Percentiles rank a stretch among this genome's conserved stretches.
Evolutionary conservation across 2,888 invertebrate species (phyloP).

Genomic region (Perizoma flavofasciatum): DNA sequence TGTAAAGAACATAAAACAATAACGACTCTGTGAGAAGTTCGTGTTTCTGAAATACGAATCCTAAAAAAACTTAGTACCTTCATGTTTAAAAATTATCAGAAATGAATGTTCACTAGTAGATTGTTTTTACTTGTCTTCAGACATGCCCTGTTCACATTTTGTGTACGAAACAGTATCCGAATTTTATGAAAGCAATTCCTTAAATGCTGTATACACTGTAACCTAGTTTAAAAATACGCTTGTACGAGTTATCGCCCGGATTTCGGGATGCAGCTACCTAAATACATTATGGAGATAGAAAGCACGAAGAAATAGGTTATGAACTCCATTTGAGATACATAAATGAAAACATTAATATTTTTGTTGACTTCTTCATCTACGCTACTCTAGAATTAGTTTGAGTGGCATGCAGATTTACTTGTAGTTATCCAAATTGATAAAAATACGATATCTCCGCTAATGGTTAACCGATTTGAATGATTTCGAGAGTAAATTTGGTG

Average conservation of each 20-base stretch:
- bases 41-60: too few species aligned
- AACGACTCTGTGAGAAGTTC: too few species aligned
- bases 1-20: too few species aligned
- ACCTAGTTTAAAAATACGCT: slow-evolving; percentile 75
- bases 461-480: too few species aligned
- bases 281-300: slow-evolving; percentile 34
- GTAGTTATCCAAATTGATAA: too few species aligned
- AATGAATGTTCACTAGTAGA: too few species aligned
- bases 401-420: too few species aligned
- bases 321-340: slow-evolving; percentile 17
- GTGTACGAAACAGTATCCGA: slow-evolving; percentile 19
- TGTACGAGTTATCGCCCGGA: slow-evolving; percentile 60
- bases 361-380: slow-evolving; percentile 1
- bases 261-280: slow-evolving; percentile 41
- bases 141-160: slow-evolving; percentile 7
- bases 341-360: slow-evolving; percentile 5
- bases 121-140: background rate
- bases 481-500: too few species aligned
- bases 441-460: too few species aligned
- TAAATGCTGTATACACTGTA: slow-evolving; percentile 57
- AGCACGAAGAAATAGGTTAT: slow-evolving; percentile 29
- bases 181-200: slow-evolving; percentile 55
- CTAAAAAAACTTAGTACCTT: too few species aligned
- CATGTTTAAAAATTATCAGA: too few species aligned
- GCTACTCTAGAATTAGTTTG: too few species aligned